Percentiles rank a stretch among this genome's conserved stretches.
Evolutionary conservation across 2,113 vertebrate genomes (phyloP).

Genomic region (Mirza zaza): DNA sequence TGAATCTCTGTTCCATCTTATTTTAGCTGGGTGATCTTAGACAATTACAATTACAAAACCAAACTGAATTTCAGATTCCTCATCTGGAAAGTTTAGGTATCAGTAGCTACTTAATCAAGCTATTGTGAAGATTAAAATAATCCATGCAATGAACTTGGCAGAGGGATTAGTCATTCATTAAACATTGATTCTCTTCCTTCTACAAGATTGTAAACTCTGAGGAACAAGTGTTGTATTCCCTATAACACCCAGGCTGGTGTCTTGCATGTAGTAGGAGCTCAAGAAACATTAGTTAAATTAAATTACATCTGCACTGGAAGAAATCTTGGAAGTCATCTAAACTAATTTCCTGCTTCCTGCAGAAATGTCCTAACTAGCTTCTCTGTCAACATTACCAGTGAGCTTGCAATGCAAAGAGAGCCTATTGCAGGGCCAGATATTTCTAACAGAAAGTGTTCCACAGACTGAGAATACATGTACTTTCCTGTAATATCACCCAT

Average conservation of each 20-base stretch:
- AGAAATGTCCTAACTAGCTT: not conserved
- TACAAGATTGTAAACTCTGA: not conserved
- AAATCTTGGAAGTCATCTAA: not conserved
- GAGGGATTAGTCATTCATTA: not conserved
- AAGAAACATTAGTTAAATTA: not conserved
- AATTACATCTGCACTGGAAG: not conserved
- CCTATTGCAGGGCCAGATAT: not conserved
- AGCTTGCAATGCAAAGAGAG: not conserved
- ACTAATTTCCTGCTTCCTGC: not conserved
- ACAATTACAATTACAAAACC: not conserved
- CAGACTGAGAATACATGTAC: not conserved
- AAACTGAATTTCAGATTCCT: not conserved
- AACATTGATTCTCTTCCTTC: not conserved
- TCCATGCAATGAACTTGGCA: not conserved
- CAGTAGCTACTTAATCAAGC: not conserved
- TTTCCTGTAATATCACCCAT: not conserved
- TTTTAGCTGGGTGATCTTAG: not conserved
- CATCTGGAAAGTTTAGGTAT: not conserved
- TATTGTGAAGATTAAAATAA: conserved; percentile 8
- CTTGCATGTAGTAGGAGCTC: not conserved
- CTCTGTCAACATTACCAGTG: not conserved
- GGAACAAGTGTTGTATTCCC: not conserved
- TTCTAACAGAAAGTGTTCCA: not conserved
- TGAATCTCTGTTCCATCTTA: not conserved
- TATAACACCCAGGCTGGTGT: not conserved